These are phyloP conservation scores for Habroteleia sp. DNA, from an alignment of 2,888 invertebrate genomes.

Conservation along the genomic window DNA sequence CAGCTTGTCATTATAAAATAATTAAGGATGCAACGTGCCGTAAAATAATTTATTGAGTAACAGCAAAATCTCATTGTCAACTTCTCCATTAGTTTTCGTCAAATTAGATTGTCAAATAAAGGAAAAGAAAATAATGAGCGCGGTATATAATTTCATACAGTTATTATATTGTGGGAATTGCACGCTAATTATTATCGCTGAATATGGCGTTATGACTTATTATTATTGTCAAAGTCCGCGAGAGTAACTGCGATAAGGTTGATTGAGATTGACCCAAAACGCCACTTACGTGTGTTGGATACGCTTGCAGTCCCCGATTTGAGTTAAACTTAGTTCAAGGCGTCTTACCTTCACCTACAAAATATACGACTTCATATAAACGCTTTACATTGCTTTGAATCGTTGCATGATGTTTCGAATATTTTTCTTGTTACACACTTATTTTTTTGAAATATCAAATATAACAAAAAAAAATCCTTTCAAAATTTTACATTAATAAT, in stretches of 20 bases:
- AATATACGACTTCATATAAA: background rate
- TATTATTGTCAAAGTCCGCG: slow-evolving; percentile 60
- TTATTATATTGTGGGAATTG: slow-evolving; percentile 43
- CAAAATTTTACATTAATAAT: too few species aligned
- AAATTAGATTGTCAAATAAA: slow-evolving; percentile 28
- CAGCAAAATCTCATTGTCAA: slow-evolving; percentile 34
- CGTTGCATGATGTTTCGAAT: too few species aligned
- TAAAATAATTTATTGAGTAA: slow-evolving; percentile 43
- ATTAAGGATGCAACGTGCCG: slow-evolving; percentile 41
- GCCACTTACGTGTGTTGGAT: slow-evolving; percentile 42
- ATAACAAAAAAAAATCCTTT: too few species aligned
- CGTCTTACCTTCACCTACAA: slow-evolving; percentile 47
- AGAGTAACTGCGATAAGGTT: slow-evolving; percentile 66
- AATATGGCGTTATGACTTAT: slow-evolving; percentile 58
- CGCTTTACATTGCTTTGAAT: too few species aligned
- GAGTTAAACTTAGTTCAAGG: slow-evolving; percentile 45
- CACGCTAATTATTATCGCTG: slow-evolving; percentile 48
- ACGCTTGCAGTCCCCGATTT: slow-evolving; percentile 35
- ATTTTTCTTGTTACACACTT: too few species aligned
- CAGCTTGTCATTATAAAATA: slow-evolving; percentile 25
- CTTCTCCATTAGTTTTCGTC: slow-evolving; percentile 15
- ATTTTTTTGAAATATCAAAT: too few species aligned
- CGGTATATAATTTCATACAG: slow-evolving; percentile 7
- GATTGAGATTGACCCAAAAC: slow-evolving; percentile 67
- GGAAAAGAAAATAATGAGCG: slow-evolving; percentile 11